Evolutionary conservation across 1,140 invertebrate species (phyloP).

Genomic region (Eciton burchellii): DNA sequence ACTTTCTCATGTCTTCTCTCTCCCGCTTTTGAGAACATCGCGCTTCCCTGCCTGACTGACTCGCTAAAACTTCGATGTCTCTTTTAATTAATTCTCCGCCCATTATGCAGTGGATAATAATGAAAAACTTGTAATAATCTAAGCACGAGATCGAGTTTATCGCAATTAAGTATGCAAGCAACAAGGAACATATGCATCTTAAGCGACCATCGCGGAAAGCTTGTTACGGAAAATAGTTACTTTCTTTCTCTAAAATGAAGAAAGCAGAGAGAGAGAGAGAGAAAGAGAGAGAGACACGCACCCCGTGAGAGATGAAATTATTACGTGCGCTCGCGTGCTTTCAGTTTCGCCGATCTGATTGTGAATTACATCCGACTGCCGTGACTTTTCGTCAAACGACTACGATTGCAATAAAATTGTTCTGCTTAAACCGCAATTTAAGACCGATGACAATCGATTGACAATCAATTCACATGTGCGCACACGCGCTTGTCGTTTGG

Average conservation of each 20-base stretch:
- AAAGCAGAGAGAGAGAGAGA: not conserved
- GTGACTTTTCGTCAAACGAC: not conserved
- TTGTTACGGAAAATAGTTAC: not conserved
- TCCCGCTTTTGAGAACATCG: not conserved
- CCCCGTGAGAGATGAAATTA: not conserved
- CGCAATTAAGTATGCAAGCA: conserved; percentile 3
- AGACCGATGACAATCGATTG: not conserved
- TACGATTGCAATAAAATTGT: not conserved
- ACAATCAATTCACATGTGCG: not conserved
- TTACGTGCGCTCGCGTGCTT: not conserved
- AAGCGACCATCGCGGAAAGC: not conserved
- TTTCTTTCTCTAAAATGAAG: not conserved
- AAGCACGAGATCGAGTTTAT: conserved; percentile 21
- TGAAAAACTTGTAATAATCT: conserved; percentile 20
- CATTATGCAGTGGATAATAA: conserved; percentile 6
- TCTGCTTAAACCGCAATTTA: not conserved
- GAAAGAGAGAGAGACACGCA: not conserved
- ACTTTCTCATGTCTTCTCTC: not conserved
- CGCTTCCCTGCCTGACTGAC: not conserved
- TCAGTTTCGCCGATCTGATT: not conserved
- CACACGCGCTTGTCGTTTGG: not conserved
- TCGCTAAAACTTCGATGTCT: conserved; percentile 22
- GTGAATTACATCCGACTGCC: not conserved
- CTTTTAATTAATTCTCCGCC: conserved; percentile 31
- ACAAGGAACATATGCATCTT: conserved; percentile 18